Percentiles rank a stretch among this genome's conserved stretches.
Conservation (phyloP, 2,888 invertebrate genomes). For the Lepidonotus clava region DNA sequence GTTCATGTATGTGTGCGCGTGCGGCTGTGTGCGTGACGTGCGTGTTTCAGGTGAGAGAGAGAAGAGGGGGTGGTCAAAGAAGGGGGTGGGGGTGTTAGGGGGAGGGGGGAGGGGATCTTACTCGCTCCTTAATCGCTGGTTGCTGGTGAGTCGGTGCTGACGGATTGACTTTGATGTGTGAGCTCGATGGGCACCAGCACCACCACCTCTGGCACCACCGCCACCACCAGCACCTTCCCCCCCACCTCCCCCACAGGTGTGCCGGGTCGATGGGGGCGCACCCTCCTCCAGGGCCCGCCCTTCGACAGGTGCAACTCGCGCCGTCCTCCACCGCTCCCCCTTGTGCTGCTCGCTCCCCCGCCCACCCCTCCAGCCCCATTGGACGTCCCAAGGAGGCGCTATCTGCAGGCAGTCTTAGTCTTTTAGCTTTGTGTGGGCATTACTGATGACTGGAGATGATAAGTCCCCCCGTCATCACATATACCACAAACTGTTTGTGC, state of each 20-base stretch:
- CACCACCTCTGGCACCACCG: not conserved
- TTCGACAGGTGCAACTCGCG: slow-evolving; percentile 34
- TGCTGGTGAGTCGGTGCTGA: not conserved
- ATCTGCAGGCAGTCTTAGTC: not conserved
- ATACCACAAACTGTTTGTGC: not conserved
- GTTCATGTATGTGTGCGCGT: not conserved
- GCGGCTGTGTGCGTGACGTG: not conserved
- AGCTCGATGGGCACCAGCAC: not conserved
- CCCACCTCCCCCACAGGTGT: not conserved
- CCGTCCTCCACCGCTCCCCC: not conserved
- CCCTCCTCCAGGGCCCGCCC: not conserved
- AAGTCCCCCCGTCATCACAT: not conserved
- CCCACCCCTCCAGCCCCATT: not conserved
- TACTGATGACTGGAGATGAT: not conserved
- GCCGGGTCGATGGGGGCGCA: not conserved
- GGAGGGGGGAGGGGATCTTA: not conserved
- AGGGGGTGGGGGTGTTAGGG: not conserved
- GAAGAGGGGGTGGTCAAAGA: too few species aligned
- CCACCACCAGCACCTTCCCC: not conserved
- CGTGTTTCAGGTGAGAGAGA: not conserved
- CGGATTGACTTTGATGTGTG: slow-evolving; percentile 20
- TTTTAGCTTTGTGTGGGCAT: slow-evolving; percentile 6
- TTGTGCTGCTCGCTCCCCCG: not conserved
- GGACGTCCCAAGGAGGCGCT: not conserved
- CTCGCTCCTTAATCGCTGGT: not conserved